A percentile compares a stretch with the other conserved stretches of the same genome.
Conservation (phyloP, 37 sponge, comb jelly and placozoan genomes). For the Bolinopsis microptera region DNA sequence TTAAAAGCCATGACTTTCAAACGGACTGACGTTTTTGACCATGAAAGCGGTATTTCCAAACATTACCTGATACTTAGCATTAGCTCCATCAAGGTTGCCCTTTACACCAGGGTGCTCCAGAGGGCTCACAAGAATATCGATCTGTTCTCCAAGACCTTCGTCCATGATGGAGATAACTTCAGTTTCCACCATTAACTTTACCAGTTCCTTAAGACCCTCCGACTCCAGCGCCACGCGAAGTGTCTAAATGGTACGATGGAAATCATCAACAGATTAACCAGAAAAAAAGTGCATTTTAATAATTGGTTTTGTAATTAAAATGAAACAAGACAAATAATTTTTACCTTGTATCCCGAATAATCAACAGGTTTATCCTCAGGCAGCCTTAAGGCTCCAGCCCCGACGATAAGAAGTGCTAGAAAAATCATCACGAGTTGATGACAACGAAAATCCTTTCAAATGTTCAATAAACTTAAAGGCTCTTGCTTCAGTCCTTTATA, state of each 20-base stretch:
- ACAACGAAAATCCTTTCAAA: too few relatives aligned
- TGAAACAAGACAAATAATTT: too few relatives aligned
- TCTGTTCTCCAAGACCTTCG: neutral
- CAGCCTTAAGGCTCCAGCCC: neutral
- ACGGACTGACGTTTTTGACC: too few relatives aligned
- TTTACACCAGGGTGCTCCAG: neutral
- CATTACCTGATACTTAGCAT: neutral
- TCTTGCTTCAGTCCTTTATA: neutral
- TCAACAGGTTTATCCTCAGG: neutral
- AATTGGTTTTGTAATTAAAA: too few relatives aligned
- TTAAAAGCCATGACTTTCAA: too few relatives aligned
- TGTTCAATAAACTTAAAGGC: too few relatives aligned
- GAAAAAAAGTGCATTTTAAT: too few relatives aligned
- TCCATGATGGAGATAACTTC: neutral
- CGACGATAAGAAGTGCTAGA: neutral
- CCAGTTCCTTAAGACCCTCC: neutral
- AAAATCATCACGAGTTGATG: neutral
- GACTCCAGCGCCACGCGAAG: neutral
- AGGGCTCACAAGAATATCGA: neutral
- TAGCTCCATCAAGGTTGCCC: neutral
- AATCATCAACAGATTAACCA: too few relatives aligned
- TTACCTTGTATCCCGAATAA: neutral
- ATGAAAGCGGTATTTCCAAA: too few relatives aligned
- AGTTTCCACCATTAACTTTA: neutral
- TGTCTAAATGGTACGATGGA: neutral